phyloP scores from a whole-genome alignment of 35 echinoderm and acorn worm species.

The Acanthaster planci region DNA sequence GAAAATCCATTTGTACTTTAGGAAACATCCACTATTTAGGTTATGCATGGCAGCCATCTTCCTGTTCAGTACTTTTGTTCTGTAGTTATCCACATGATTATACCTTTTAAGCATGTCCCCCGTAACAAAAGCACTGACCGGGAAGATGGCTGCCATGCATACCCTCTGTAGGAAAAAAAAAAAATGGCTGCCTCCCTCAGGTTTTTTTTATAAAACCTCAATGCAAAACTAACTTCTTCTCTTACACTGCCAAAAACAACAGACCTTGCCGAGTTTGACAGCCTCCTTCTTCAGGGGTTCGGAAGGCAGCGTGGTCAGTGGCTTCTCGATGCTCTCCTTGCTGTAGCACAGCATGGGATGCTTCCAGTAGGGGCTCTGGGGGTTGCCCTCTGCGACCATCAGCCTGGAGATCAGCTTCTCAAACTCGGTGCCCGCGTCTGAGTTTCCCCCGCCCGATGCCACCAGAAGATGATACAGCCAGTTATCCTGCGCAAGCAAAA shows the following conservation, averaged over 20 bases:
- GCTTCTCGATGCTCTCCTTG: conserved; percentile 94
- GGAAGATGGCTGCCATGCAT: no score
- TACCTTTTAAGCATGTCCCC: no score
- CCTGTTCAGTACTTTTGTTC: no score
- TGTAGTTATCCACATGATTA: no score
- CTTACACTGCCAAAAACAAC: not conserved
- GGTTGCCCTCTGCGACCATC: conserved; percentile 68
- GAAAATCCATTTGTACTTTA: no score
- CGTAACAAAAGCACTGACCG: no score
- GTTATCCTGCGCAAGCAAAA: conserved; percentile 67
- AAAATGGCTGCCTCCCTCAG: no score
- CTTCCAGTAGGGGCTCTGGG: conserved; percentile 73
- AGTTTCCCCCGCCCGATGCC: conserved; percentile 71
- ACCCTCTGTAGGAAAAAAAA: no score
- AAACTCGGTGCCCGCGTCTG: conserved; percentile 83
- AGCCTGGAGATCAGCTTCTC: conserved; percentile 74
- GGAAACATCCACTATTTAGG: no score
- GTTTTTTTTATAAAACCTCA: no score
- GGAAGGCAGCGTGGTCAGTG: conserved; percentile 92
- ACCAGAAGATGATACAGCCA: conserved; percentile 91
- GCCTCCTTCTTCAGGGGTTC: conserved; percentile 94
- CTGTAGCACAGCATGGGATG: conserved; percentile 77
- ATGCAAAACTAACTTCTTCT: no score
- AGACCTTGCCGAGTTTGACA: conserved; percentile 93
- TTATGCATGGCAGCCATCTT: no score